These are phyloP conservation scores for Euplagia quadripunctaria DNA, from an alignment of 2,888 invertebrate species.

Conservation along the genomic window DNA sequence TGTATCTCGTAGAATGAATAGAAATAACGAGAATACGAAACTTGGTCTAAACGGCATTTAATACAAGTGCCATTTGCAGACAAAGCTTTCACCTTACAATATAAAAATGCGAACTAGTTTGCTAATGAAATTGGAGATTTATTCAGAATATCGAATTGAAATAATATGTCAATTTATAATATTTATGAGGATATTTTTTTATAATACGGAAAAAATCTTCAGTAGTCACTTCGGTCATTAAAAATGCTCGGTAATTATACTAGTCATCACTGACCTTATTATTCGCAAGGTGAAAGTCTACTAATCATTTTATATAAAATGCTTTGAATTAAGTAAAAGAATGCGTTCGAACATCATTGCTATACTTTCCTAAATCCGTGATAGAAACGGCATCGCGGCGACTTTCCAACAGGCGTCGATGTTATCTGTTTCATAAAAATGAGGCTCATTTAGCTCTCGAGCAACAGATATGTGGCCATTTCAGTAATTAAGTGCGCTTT, in stretches of 20 bases:
- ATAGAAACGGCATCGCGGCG: slow-evolving; percentile 58
- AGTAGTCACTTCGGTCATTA: slow-evolving; percentile 29
- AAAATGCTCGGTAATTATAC: slow-evolving; percentile 50
- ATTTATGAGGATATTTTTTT: too few species aligned
- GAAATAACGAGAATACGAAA: slow-evolving; percentile 24
- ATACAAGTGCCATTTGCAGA: slow-evolving; percentile 32
- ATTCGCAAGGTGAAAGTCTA: slow-evolving; percentile 64
- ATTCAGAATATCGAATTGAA: background rate
- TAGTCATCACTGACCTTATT: slow-evolving; percentile 47
- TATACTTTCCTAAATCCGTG: slow-evolving; percentile 74
- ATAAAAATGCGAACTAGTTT: slow-evolving; percentile 23
- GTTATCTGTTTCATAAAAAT: slow-evolving; percentile 63
- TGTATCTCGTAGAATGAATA: slow-evolving; percentile 39
- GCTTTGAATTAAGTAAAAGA: slow-evolving; percentile 55
- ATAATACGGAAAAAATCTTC: background rate
- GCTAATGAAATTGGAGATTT: background rate
- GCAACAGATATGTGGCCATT: slow-evolving; percentile 68
- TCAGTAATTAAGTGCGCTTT: slow-evolving; percentile 73
- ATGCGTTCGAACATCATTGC: slow-evolving; percentile 65
- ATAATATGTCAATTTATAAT: background rate
- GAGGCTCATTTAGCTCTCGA: slow-evolving; percentile 67
- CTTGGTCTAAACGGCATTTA: slow-evolving; percentile 43
- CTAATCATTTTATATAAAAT: slow-evolving; percentile 55
- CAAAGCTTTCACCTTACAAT: slow-evolving; percentile 36
- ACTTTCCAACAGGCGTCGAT: slow-evolving; percentile 63